Evolutionary conservation across 2,888 invertebrate species (phyloP).

Genomic region (Sclerodermus sp.): DNA sequence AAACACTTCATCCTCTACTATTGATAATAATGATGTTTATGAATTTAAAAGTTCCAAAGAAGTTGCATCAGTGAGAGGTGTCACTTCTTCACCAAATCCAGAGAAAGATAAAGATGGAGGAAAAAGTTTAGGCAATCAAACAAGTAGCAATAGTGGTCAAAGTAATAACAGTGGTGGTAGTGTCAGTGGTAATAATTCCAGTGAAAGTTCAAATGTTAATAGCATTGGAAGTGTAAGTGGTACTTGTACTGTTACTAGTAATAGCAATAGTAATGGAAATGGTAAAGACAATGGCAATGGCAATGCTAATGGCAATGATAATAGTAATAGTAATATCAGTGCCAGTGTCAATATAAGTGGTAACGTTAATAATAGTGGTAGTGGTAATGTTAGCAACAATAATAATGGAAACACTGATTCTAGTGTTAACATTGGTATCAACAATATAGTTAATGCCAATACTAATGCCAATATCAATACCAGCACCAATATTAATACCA

Average conservation of each 20-base stretch:
- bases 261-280: neutral
- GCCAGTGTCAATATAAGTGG: too few relatives aligned
- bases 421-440: too few relatives aligned
- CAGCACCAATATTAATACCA: too few relatives aligned
- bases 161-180: neutral
- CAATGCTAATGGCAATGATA: conserved; percentile 8
- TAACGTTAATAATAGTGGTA: neutral
- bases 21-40: conserved; percentile 60
- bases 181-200: conserved; percentile 3
- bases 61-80: conserved; percentile 50
- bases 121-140: conserved; percentile 22
- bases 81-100: conserved; percentile 56
- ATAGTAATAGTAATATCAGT: neutral
- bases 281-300: conserved; percentile 3
- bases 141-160: conserved; percentile 3
- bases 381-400: neutral
- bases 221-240: conserved; percentile 10
- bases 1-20: conserved; percentile 33
- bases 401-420: too few relatives aligned
- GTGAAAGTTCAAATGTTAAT: too few relatives aligned
- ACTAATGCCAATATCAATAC: too few relatives aligned
- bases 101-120: conserved; percentile 50
- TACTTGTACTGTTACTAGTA: neutral
- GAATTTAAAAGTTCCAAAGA: conserved; percentile 65
- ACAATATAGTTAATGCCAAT: too few relatives aligned